Conservation (phyloP, 2,113 vertebrate genomes). For the Notechis scutatus region DNA sequence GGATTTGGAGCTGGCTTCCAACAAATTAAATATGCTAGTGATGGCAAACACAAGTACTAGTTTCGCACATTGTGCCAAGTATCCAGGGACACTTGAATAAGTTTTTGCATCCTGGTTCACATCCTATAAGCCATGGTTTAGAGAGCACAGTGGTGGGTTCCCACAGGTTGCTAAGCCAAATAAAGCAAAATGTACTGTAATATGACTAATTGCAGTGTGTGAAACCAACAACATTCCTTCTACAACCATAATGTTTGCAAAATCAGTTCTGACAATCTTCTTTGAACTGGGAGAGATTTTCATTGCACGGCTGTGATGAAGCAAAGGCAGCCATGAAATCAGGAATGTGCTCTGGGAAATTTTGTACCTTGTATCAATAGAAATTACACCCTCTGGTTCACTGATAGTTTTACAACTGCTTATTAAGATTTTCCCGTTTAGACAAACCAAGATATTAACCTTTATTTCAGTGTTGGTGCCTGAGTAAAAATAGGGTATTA, state of each 20-base stretch:
- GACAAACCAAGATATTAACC: neutral
- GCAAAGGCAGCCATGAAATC: neutral
- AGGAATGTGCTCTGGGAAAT: neutral
- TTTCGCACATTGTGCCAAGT: neutral
- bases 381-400: neutral
- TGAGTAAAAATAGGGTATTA: neutral
- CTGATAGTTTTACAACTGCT: neutral
- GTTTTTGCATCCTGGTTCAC: neutral
- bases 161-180: neutral
- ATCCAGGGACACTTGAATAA: neutral
- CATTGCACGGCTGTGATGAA: neutral
- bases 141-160: neutral
- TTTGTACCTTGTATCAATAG: neutral
- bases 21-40: neutral
- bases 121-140: neutral
- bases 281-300: neutral
- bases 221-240: neutral
- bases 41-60: neutral
- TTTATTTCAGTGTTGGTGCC: neutral
- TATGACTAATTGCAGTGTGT: neutral
- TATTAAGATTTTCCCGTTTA: neutral
- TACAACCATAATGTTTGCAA: neutral
- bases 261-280: neutral
- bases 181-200: neutral
- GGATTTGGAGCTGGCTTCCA: neutral